Evolutionary conservation across 2,113 vertebrate genomes (phyloP).

Genomic region (Pterocles gutturalis): DNA sequence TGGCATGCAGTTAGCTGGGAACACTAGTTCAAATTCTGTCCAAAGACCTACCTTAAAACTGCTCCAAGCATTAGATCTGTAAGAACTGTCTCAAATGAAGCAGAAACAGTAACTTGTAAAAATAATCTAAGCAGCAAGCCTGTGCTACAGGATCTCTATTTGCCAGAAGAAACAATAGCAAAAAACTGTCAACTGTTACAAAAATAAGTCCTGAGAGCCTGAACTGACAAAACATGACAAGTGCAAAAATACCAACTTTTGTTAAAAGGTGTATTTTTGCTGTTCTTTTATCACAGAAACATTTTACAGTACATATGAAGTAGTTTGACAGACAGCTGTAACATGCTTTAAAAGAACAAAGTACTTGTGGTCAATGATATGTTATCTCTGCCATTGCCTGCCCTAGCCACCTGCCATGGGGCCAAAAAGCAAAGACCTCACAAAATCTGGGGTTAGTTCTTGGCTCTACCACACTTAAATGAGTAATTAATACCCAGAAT

Average conservation of each 20-base stretch:
- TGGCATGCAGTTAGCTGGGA: background rate
- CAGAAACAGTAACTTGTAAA: background rate
- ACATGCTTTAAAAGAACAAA: background rate
- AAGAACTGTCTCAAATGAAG: slow-evolving; percentile 72
- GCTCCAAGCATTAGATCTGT: slow-evolving; percentile 83
- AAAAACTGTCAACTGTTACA: background rate
- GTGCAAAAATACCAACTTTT: background rate
- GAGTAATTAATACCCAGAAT: background rate
- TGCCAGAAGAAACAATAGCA: background rate
- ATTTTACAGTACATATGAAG: background rate
- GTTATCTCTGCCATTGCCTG: background rate
- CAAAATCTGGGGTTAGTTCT: background rate
- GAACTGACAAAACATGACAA: background rate
- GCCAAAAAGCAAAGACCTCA: background rate
- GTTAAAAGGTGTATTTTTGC: background rate
- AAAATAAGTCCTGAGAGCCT: background rate
- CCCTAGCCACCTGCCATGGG: no score
- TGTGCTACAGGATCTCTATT: background rate
- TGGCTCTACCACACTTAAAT: background rate
- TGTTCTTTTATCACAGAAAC: background rate
- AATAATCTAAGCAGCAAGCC: background rate
- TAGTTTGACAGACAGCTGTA: background rate
- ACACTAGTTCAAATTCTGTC: background rate
- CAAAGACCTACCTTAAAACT: slow-evolving; percentile 77
- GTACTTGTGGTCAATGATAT: background rate